Evolutionary conservation across 2,113 vertebrate genomes (phyloP).

Genomic region (Sialia sialis): DNA sequence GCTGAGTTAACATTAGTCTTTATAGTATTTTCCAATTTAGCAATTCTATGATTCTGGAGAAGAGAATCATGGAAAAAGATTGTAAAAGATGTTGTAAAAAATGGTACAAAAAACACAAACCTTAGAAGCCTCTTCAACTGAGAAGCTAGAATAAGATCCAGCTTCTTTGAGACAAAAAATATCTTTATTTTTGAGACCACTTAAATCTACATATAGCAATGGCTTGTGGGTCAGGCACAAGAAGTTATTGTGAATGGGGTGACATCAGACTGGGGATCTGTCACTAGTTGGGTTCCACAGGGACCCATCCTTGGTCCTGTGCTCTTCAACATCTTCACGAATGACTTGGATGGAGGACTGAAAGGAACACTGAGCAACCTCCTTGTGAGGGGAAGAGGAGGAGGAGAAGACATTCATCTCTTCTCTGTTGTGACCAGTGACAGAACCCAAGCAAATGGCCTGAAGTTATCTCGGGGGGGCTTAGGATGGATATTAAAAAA

Average conservation of each 20-base stretch:
- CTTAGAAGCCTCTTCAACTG: background rate
- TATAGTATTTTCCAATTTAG: background rate
- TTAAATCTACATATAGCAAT: background rate
- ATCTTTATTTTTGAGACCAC: background rate
- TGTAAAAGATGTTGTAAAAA: background rate
- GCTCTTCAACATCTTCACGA: background rate
- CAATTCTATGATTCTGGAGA: background rate
- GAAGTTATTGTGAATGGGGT: rapidly evolving
- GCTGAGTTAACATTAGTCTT: background rate
- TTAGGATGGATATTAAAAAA: background rate
- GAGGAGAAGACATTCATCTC: background rate
- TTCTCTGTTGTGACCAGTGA: background rate
- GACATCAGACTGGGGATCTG: background rate
- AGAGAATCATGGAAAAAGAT: no score
- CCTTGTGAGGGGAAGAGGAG: rapidly evolving
- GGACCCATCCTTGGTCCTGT: rapidly evolving
- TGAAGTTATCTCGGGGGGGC: background rate
- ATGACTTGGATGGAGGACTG: background rate
- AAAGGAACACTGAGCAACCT: background rate
- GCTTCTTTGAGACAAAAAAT: background rate
- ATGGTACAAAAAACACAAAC: background rate
- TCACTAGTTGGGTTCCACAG: background rate
- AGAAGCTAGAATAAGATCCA: background rate
- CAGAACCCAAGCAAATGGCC: rapidly evolving
- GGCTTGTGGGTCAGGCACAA: background rate